Evolutionary conservation across 2,888 invertebrate genomes (phyloP).

Genomic region (Oscheius sp.): DNA sequence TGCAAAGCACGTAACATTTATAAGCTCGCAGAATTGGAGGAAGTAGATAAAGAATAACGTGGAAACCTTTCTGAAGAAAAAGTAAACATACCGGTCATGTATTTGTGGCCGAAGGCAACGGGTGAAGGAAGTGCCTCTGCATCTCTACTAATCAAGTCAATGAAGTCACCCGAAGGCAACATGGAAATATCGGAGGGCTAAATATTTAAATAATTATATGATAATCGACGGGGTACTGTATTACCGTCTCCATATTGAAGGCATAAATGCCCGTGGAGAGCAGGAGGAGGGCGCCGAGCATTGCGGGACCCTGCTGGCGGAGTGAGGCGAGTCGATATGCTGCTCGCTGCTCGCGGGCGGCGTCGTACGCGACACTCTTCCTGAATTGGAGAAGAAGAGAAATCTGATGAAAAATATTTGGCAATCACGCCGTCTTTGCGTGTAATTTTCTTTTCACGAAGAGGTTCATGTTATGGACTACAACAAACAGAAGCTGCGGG

Average conservation of each 20-base stretch:
- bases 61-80: neutral
- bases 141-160: constrained; percentile 69
- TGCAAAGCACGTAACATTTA: no score
- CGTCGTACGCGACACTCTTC: constrained; percentile 32
- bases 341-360: constrained; percentile 18
- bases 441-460: no score
- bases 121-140: constrained; percentile 63
- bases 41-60: no score
- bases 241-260: constrained; percentile 35
- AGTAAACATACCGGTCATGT: constrained; percentile 63
- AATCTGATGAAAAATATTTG: constrained; percentile 8
- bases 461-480: no score
- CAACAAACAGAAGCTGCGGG: no score
- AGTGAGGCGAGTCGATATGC: constrained; percentile 15
- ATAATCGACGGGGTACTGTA: neutral
- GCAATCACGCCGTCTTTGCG: neutral
- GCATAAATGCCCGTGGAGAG: constrained; percentile 32
- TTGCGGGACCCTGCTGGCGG: constrained; percentile 35
- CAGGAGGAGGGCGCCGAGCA: constrained; percentile 37
- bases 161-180: constrained; percentile 63
- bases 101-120: constrained; percentile 65
- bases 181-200: constrained; percentile 41
- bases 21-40: no score
- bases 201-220: constrained; percentile 3
- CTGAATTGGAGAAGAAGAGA: constrained; percentile 19